A percentile compares a stretch with the other conserved stretches of the same genome.
Conservation (phyloP, 2,113 vertebrate genomes). For the Centropus unirufus region DNA sequence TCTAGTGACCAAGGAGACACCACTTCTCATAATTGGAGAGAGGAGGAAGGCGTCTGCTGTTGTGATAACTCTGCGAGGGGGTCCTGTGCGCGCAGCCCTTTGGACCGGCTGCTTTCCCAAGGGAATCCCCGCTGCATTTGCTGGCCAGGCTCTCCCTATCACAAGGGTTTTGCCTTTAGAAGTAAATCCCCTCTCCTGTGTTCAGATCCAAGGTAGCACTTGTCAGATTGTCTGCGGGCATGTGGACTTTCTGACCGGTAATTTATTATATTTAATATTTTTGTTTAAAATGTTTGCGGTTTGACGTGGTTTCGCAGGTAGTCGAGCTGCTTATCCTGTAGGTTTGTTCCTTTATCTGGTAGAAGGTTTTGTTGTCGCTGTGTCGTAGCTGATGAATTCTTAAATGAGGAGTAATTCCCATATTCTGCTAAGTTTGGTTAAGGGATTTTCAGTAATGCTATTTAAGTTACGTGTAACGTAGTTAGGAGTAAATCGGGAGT, state of each 20-base stretch:
- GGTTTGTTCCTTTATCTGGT: background rate
- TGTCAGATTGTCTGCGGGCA: background rate
- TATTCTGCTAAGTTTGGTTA: background rate
- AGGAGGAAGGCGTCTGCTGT: background rate
- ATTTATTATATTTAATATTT: constrained; percentile 70
- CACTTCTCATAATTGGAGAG: background rate
- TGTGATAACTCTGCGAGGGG: background rate
- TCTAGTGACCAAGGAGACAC: background rate
- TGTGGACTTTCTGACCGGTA: constrained; percentile 4
- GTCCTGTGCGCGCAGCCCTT: background rate
- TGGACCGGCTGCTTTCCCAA: background rate
- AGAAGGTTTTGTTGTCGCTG: background rate
- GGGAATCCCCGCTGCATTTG: background rate
- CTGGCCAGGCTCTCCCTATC: background rate
- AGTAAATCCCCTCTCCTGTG: background rate
- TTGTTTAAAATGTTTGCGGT: background rate
- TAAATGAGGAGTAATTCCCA: background rate
- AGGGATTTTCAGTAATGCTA: background rate
- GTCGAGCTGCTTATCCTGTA: background rate
- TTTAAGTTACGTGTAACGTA: accelerated
- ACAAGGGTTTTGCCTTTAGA: background rate
- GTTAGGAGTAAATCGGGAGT: accelerated
- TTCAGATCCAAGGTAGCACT: background rate
- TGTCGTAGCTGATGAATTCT: background rate
- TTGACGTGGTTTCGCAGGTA: background rate